Base-by-base conservation (phyloP, 2,113 vertebrate species). In the Haemorhous mexicanus region DNA sequence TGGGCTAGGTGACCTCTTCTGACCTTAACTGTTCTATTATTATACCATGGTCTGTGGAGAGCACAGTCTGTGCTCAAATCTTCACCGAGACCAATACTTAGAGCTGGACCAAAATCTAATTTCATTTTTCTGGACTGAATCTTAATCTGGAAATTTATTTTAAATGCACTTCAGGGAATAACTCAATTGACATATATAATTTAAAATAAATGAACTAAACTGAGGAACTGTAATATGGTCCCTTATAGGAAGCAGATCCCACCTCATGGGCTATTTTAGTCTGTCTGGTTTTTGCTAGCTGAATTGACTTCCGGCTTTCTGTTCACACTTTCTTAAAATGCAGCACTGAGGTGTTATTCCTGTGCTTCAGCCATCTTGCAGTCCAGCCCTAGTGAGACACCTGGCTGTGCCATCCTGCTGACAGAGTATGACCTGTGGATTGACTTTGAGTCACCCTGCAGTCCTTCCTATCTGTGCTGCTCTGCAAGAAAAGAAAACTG, bases 111-210 rank as follows among this genome's bases (percentile, higher is more conserved):
- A 4, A 91, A 90, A 72, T 83, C 28, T 69, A 50, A 37, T 55
- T 92, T 72, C 1, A 17, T 83, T 93, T 85, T 78, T 91, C 21
- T 16, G 58, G 28, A 46, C 41, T 52, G 85, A 62, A 61, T 67
- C 52, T 72, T 78, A 70, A 66, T 52, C 73, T 87, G 53, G 35
- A 84, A 67, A 75, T 70, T 41, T 87, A 17, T 74, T 89, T 91
- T 55, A 56, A 32, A 59, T 76, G n/a, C 43, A 13, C 47, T 80
- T 86, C 23, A 85, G 37, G 68, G 58, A 87, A 67, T 41, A 92
- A 22, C 43, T 83, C 50, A 80, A 21, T 52, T 64, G 43, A 44
- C n/a, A 46, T 37, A 13, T 30, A 56, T 76, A 69, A 77, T 49
- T 53, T 73, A 55, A 93, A 85, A 61, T 61, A 90, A 63, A 76